Conservation (phyloP, 2,797 vertebrate species). For the Siniperca undulata region DNA sequence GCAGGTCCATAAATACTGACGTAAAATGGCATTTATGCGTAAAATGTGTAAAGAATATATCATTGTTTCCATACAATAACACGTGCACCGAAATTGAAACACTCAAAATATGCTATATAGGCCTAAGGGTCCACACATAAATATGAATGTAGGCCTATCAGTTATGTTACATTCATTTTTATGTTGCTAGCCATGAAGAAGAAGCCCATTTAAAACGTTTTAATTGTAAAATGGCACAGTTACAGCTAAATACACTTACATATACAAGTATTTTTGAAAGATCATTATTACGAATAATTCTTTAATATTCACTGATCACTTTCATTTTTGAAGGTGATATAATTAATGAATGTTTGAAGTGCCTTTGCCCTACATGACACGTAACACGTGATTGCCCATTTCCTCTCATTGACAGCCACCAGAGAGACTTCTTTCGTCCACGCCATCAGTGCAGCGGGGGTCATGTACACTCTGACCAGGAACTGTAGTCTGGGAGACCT, state of each 20-base stretch:
- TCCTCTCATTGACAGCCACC: slow-evolving; percentile 85
- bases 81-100: neutral
- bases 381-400: neutral
- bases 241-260: neutral
- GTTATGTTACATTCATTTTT: neutral
- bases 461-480: slow-evolving; percentile 95
- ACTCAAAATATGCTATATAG: neutral
- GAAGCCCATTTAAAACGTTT: neutral
- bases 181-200: neutral
- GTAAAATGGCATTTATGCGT: neutral
- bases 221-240: neutral
- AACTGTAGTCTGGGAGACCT: slow-evolving; percentile 98
- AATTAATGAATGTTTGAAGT: neutral
- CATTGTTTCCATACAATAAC: neutral
- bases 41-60: neutral
- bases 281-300: neutral
- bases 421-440: slow-evolving; percentile 96
- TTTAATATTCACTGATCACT: neutral
- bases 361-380: neutral
- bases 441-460: slow-evolving; percentile 96
- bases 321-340: neutral
- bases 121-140: neutral
- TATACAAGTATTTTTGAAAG: neutral
- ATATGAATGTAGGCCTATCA: neutral
- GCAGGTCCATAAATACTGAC: neutral